Evolutionary conservation across 2,113 vertebrate genomes (phyloP).

Genomic region (Clarias batrachus): DNA sequence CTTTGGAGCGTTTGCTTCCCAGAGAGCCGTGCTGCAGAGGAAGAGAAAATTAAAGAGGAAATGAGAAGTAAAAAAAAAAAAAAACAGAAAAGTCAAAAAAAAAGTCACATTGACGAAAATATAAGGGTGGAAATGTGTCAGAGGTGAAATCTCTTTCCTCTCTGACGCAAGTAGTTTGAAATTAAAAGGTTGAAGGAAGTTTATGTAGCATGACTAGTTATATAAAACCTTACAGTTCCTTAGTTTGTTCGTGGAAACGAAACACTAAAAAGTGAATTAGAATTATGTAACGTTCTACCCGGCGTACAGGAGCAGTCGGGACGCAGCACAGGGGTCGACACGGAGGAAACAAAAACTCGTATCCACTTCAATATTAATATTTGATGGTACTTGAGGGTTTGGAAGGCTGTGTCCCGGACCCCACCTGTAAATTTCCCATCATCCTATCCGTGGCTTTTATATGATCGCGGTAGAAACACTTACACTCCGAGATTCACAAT

Average conservation of each 20-base stretch:
- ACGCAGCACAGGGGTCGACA: no score
- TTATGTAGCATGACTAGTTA: neutral
- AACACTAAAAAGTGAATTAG: neutral
- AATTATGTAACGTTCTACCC: neutral
- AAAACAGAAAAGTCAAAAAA: neutral
- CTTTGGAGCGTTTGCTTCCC: slow-evolving; percentile 74
- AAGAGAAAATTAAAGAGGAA: slow-evolving; percentile 5
- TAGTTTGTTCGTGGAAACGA: neutral
- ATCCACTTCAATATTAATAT: no score
- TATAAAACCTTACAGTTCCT: neutral
- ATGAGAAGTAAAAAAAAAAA: slow-evolving; percentile 1
- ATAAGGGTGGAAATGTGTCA: neutral
- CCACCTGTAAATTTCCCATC: no score
- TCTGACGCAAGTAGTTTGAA: neutral
- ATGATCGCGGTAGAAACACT: no score
- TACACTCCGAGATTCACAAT: no score
- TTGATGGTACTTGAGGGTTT: no score
- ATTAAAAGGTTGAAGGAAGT: neutral
- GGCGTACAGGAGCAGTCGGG: no score
- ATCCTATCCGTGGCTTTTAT: no score
- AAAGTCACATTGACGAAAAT: neutral
- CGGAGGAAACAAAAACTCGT: no score
- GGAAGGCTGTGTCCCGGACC: no score
- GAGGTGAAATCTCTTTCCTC: neutral
- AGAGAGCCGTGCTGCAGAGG: slow-evolving; percentile 70